Evolutionary conservation across 2,797 vertebrate species (phyloP).

Genomic region (Caiman crocodilus): DNA sequence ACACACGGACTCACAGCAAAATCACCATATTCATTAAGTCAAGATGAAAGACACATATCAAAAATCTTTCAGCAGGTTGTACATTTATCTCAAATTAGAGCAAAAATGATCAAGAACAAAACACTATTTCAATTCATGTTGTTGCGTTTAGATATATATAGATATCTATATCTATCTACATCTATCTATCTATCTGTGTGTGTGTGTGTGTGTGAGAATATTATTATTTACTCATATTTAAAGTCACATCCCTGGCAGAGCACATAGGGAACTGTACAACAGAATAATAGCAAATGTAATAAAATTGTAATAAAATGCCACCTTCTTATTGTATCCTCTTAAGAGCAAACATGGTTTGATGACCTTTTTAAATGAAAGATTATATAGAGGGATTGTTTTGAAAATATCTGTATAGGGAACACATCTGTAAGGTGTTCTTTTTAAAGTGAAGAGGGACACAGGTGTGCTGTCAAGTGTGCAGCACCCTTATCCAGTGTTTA

Average conservation of each 20-base stretch:
- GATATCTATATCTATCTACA: too few species aligned
- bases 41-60: constrained; percentile 33
- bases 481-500: neutral
- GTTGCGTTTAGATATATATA: too few species aligned
- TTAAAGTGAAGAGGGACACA: neutral
- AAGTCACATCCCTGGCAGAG: neutral
- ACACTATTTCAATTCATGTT: neutral
- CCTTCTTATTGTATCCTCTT: neutral
- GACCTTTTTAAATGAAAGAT: neutral
- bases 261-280: neutral
- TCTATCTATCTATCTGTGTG: too few species aligned
- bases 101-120: constrained; percentile 39
- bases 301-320: constrained; percentile 17
- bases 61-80: constrained; percentile 34
- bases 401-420: neutral
- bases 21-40: constrained; percentile 65
- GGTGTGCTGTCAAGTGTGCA: neutral
- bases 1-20: constrained; percentile 60
- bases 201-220: too few species aligned
- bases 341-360: too few species aligned
- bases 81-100: neutral
- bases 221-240: neutral
- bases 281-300: constrained; percentile 33
- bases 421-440: accelerated
- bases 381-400: neutral